Base-by-base conservation (phyloP, 2,113 vertebrate species). In the Ailurus styani region DNA sequence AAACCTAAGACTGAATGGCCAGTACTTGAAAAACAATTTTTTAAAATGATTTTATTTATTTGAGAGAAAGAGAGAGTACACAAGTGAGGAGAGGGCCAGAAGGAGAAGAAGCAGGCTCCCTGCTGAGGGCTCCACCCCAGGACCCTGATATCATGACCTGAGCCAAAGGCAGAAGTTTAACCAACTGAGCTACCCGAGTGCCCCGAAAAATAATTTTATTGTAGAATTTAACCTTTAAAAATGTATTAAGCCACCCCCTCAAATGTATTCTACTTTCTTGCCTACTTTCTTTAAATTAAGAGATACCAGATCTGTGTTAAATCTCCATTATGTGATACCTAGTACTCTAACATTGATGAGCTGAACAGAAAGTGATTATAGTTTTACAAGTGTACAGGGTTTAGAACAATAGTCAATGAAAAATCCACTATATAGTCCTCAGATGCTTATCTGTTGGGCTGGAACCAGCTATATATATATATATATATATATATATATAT, bases 321-420 rank as follows among this genome's bases (percentile, higher is more conserved):
- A 54, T 96, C 42, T 42, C 77, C 86, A 66, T 97, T 98, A 97
- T 91, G 81, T 0, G 0, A 97, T 82, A 83, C 10, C 0, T 1
- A 17, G 55, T 98, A 97, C 77, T 0, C 0, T 88, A 57, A 98
- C 94, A 98, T 98, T 95, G 96, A 98, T 98, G 97, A 98, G 77
- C 87, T 14, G 66, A 98, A 97, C 94, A 96, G 95, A 97, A 98
- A 98, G 96, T 97, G 94, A 98, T 98, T 96, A 98, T 97, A 93
- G 68, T 91, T 98, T 96, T 97, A 97, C 93, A 98, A 97, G 91
- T 84, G 84, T 86, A 18, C 0, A 50, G 66, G 87, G 95, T 98
- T 98, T 98, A 93, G 82, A 98, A 97, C 93, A 98, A 95, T 97
- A 60, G 70, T 98, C 84, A 96, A 85, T 93, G 82, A 96, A 34